Percentiles rank a stretch among this genome's conserved stretches.
These are phyloP conservation scores for Fistularia commersonii DNA, from an alignment of 2,797 vertebrate genomes.

Conservation along the genomic window DNA sequence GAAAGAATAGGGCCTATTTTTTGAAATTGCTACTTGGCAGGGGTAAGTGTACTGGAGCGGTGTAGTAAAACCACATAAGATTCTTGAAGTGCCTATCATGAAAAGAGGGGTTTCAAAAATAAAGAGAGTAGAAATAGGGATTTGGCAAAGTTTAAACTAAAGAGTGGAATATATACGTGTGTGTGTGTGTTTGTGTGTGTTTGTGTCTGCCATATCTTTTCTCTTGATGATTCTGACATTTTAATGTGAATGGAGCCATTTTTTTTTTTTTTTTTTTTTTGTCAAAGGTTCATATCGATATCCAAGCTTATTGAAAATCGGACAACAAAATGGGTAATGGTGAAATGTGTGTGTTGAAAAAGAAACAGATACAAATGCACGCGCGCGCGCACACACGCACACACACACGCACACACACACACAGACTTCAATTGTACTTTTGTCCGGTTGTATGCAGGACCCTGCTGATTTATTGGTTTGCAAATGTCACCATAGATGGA, in stretches of 20 bases:
- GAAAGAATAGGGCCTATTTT: slow-evolving; percentile 44
- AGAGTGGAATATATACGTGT: no score
- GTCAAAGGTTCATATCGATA: no score
- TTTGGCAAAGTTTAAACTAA: neutral
- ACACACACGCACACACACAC: neutral
- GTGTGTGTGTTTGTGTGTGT: no score
- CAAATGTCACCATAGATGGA: no score
- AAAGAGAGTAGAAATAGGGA: slow-evolving; percentile 10
- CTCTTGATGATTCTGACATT: no score
- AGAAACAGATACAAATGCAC: neutral
- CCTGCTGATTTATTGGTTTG: no score
- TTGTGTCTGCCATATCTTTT: no score
- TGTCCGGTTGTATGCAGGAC: no score
- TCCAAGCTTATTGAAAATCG: no score
- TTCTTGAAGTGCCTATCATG: slow-evolving; percentile 29
- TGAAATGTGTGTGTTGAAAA: neutral
- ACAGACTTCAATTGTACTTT: neutral
- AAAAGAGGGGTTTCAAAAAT: slow-evolving; percentile 34
- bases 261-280: no score
- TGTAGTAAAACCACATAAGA: slow-evolving; percentile 29
- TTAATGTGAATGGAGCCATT: no score
- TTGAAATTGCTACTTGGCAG: slow-evolving; percentile 43
- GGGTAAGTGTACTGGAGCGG: slow-evolving; percentile 28
- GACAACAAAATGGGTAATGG: no score
- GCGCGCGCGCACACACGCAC: neutral